Evolutionary conservation across 2,797 vertebrate species (phyloP).

Genomic region (Melanotaenia trifasciata): DNA sequence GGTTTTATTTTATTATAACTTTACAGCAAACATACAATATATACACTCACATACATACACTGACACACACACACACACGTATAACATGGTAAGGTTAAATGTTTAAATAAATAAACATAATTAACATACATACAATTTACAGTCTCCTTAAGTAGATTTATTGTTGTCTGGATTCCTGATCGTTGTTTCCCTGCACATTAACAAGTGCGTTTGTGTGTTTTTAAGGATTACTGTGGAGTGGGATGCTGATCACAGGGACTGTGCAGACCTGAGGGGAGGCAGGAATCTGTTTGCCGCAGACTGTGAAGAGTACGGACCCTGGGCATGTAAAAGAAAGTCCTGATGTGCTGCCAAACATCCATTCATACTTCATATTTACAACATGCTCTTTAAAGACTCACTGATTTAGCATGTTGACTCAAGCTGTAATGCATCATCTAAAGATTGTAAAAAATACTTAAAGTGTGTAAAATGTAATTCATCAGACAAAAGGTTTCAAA

Average conservation of each 20-base stretch:
- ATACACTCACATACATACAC: not conserved
- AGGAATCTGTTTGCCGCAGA: constrained; percentile 51
- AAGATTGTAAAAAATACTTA: not conserved
- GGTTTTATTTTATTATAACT: constrained; percentile 31
- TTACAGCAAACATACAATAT: constrained; percentile 12
- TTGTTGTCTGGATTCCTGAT: not conserved
- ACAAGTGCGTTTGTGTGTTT: constrained; percentile 12
- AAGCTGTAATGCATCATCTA: not conserved
- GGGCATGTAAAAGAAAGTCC: constrained; percentile 51
- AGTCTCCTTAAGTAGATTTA: not conserved
- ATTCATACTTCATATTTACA: not conserved
- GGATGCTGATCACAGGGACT: constrained; percentile 62
- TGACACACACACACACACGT: not conserved
- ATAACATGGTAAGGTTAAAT: not conserved
- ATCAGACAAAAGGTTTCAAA: not conserved
- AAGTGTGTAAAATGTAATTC: not conserved
- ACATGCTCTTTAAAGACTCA: not conserved
- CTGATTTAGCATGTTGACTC: not conserved
- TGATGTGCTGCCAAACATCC: constrained; percentile 12
- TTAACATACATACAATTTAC: not conserved
- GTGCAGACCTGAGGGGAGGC: constrained; percentile 70
- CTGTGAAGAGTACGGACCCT: constrained; percentile 48
- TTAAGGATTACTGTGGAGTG: constrained; percentile 54
- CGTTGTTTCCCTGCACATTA: too few relatives aligned
- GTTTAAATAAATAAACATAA: not conserved